Conservation (phyloP, 2,113 vertebrate genomes). For the Sinocyclocheilus grahami region DNA sequence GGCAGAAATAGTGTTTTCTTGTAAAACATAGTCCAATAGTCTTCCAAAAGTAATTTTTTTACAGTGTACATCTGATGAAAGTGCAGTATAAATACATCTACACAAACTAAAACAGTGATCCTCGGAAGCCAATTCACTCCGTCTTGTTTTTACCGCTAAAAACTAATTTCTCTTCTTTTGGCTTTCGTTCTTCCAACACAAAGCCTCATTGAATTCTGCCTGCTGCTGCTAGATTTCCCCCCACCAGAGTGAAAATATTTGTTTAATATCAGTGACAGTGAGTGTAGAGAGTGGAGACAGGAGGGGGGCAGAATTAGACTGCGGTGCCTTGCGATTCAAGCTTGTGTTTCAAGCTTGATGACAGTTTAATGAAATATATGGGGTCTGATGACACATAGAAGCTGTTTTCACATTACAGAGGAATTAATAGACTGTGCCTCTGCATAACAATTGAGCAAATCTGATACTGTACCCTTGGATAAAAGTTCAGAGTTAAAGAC, state of each 20-base stretch:
- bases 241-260: conserved; percentile 45
- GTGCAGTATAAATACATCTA: neutral
- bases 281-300: conserved; percentile 18
- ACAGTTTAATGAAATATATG: conserved; percentile 54
- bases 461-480: neutral
- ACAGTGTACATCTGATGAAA: neutral
- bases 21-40: no score
- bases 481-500: neutral
- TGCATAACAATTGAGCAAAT: conserved; percentile 10
- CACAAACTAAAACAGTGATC: conserved; percentile 25
- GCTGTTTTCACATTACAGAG: conserved; percentile 42
- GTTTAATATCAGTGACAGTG: conserved; percentile 48
- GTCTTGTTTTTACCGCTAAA: conserved; percentile 25
- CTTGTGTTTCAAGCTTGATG: conserved; percentile 43
- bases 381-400: conserved; percentile 31
- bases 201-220: conserved; percentile 41
- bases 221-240: conserved; percentile 36
- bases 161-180: conserved; percentile 28
- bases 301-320: conserved; percentile 4
- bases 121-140: neutral
- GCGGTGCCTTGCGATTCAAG: neutral
- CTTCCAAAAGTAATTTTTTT: no score
- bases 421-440: conserved; percentile 40
- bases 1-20: no score
- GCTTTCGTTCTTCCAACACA: conserved; percentile 26